Evolutionary conservation across 2,888 invertebrate species (phyloP), one percentile per base, ranked within the genome.

Genomic region (Stenoptilia bipunctidactyla): DNA sequence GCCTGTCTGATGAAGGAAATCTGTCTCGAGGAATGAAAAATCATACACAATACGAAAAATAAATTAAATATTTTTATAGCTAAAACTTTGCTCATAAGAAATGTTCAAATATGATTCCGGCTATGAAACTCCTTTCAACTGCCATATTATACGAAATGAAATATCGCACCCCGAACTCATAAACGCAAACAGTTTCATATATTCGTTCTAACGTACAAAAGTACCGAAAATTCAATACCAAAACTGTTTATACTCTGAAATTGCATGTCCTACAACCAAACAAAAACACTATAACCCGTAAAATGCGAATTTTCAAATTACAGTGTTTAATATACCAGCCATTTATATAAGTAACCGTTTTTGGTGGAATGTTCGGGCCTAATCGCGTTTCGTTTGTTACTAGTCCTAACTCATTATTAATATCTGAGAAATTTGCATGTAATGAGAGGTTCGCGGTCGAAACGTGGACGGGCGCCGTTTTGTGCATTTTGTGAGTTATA

Each of bases 231-330:
- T 45, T 45, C 42, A 41, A 39, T 55, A 55, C 58, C 61, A 58
- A 54, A 55, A 20, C 20, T 20, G 20, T 20, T 20, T 20, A 20
- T 20, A 20, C 20, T 52, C 50, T 50, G 56, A 62, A 70, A 65
- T 71, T 55, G 67, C 68, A 69, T 67, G 68, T 66, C 56, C 55
- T 52, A 51, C 36, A 43, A 36, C 44, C 37, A 41, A 45, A 42
- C 39, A 37, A 56, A 49, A 55, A 52, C 53, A 52, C 52, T 53
- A 54, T 53, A 52, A 57, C 48, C 54, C 56, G 55, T 61, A 57
- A 60, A 65, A 59, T 57, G 60, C 54, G 63, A 65, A 63, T 61
- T 61, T 57, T 49, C 46, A 62, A 69, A 71, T 69, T 67, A 58
- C 67, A 48, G 65, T 62, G 53, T 61, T 67, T 66, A 64, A 65